Evolutionary conservation across 2,113 vertebrate species (phyloP).

Genomic region (Hippocampus zosterae): DNA sequence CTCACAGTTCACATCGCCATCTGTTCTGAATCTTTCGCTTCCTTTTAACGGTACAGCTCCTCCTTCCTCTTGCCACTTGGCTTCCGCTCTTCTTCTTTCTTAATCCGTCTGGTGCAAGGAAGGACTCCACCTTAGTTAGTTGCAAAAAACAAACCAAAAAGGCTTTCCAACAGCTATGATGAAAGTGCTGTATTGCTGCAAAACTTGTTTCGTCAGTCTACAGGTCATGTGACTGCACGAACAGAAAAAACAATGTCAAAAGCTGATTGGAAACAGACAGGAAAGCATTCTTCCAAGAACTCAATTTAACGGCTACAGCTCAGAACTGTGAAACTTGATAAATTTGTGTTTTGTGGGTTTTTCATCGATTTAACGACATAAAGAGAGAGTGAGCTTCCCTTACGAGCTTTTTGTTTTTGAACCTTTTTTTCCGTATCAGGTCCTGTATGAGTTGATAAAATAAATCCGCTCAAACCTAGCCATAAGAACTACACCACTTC

Average conservation of each 20-base stretch:
- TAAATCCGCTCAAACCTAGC: background rate
- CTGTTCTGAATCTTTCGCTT: background rate
- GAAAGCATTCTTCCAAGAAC: background rate
- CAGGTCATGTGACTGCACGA: background rate
- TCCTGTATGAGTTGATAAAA: background rate
- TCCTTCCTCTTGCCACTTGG: slow-evolving; percentile 27
- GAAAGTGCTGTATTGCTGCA: background rate
- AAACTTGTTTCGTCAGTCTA: background rate
- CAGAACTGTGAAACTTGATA: background rate
- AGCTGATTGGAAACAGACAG: slow-evolving; percentile 1
- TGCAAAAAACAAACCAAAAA: background rate
- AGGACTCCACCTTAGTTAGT: background rate
- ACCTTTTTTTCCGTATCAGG: background rate
- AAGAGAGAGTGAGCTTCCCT: background rate
- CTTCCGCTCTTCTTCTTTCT: background rate
- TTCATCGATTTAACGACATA: background rate
- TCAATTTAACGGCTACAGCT: background rate
- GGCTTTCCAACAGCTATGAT: background rate
- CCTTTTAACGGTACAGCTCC: slow-evolving; percentile 28
- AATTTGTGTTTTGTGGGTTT: background rate
- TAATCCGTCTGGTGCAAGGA: background rate
- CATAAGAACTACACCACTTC: background rate
- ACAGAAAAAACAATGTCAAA: too few relatives aligned
- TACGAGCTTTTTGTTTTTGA: too few relatives aligned
- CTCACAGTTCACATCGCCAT: slow-evolving; percentile 7